phyloP scores from a whole-genome alignment of 1,140 invertebrate species.

The Saccostrea cuccullata region DNA sequence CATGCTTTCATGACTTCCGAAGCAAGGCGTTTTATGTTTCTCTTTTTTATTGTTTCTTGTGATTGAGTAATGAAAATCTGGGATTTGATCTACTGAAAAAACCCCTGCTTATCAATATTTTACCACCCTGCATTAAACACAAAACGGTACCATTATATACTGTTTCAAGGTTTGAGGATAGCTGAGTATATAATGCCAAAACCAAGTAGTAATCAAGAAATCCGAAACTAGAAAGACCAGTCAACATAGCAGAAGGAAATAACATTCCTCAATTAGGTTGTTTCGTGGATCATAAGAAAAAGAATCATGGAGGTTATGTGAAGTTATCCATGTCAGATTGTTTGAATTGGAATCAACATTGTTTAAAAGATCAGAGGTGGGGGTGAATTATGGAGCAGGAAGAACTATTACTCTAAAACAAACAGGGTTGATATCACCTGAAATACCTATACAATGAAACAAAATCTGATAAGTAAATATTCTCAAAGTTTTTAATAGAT shows the following conservation, averaged over 20 bases:
- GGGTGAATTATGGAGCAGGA: background rate
- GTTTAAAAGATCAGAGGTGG: background rate
- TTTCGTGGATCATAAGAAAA: background rate
- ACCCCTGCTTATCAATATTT: background rate
- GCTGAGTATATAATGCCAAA: conserved; percentile 17
- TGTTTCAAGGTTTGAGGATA: conserved; percentile 4
- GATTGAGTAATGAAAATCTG: background rate
- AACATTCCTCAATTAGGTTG: background rate
- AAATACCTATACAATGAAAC: background rate
- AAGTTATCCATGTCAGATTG: background rate
- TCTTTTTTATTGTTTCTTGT: conserved; percentile 7
- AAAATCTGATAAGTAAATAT: background rate
- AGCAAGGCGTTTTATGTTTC: background rate
- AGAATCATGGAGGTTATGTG: background rate
- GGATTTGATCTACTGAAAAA: background rate
- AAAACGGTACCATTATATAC: background rate
- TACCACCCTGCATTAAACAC: conserved; percentile 2
- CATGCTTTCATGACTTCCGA: background rate
- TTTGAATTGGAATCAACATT: background rate
- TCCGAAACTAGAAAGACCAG: conserved; percentile 7
- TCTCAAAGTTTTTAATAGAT: too few species aligned
- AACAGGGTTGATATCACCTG: background rate
- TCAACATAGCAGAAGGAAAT: background rate
- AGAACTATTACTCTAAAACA: background rate
- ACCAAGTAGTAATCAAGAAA: background rate